A percentile compares a stretch with the other conserved stretches of the same genome.
Evolutionary conservation across 2,113 vertebrate species (phyloP).

Genomic region (Acrocephalus arundinaceus): DNA sequence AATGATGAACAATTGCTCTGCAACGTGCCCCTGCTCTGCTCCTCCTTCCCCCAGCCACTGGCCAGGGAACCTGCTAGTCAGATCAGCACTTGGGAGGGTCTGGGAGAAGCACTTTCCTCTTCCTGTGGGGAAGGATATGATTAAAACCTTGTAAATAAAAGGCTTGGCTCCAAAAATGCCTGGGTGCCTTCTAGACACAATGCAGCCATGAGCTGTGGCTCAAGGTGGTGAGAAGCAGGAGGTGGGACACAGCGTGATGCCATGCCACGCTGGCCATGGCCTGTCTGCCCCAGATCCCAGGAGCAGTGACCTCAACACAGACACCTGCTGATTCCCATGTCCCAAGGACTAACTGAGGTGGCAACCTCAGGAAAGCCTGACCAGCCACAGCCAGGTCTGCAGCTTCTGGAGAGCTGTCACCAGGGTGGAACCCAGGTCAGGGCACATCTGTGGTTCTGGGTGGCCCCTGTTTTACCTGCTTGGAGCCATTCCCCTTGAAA

Average conservation of each 20-base stretch:
- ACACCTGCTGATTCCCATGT: neutral
- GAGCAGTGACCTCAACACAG: neutral
- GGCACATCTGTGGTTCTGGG: neutral
- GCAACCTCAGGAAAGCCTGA: neutral
- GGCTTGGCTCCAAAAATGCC: neutral
- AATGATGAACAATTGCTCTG: fast-evolving
- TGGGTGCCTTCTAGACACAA: neutral
- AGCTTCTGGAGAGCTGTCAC: neutral
- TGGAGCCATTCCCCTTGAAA: fast-evolving
- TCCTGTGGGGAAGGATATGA: conserved; percentile 47
- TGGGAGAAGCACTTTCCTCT: conserved; percentile 9
- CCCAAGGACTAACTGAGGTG: neutral
- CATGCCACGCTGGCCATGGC: fast-evolving
- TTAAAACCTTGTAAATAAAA: conserved; percentile 30
- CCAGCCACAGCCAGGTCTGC: neutral
- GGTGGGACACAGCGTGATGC: neutral
- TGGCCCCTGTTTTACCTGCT: neutral
- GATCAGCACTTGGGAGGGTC: neutral
- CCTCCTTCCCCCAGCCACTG: neutral
- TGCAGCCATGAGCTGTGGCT: neutral
- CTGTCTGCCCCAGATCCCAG: neutral
- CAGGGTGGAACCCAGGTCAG: neutral
- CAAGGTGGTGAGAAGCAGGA: neutral
- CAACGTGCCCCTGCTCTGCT: neutral
- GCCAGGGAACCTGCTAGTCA: neutral